Percentiles rank a stretch among this genome's conserved stretches.
These are phyloP conservation scores for Hippasteria phrygiana DNA, from an alignment of 53 echinoderm and acorn worm species.

Conservation along the genomic window DNA sequence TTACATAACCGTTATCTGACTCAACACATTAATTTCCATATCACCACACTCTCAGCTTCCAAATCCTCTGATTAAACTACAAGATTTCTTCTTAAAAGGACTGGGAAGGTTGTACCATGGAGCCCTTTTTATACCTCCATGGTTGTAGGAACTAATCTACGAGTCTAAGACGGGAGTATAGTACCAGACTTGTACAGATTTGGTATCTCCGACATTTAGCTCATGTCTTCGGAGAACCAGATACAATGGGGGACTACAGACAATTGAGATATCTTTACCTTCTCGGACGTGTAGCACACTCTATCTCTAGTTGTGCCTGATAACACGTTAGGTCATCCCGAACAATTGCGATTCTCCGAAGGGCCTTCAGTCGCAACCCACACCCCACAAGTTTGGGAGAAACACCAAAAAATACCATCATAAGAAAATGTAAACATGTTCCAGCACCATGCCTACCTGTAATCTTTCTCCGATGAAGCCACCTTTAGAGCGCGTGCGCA, in stretches of 20 bases:
- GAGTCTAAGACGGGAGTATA: too few relatives aligned
- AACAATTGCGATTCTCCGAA: slow-evolving; percentile 86
- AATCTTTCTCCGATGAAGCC: slow-evolving; percentile 56
- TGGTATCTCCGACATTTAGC: too few relatives aligned
- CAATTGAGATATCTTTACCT: slow-evolving; percentile 89
- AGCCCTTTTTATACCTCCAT: too few relatives aligned
- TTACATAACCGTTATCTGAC: too few relatives aligned
- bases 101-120: too few relatives aligned
- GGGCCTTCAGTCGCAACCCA: slow-evolving; percentile 79
- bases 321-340: slow-evolving; percentile 92
- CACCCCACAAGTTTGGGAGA: slow-evolving; percentile 6
- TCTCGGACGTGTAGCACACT: slow-evolving; percentile 82
- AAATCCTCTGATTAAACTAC: too few relatives aligned
- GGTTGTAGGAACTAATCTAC: too few relatives aligned
- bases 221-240: not conserved
- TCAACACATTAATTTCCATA: too few relatives aligned
- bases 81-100: too few relatives aligned
- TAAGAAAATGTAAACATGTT: slow-evolving; percentile 11
- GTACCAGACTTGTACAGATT: too few relatives aligned
- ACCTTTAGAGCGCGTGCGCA: slow-evolving; percentile 69
- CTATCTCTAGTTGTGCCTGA: slow-evolving; percentile 79
- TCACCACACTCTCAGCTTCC: too few relatives aligned
- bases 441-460: slow-evolving; percentile 50
- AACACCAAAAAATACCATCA: slow-evolving; percentile 21
- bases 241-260: too few relatives aligned